phyloP scores from a whole-genome alignment of 37 sponge, comb jelly and placozoan species.

The Tethya wilhelma region DNA sequence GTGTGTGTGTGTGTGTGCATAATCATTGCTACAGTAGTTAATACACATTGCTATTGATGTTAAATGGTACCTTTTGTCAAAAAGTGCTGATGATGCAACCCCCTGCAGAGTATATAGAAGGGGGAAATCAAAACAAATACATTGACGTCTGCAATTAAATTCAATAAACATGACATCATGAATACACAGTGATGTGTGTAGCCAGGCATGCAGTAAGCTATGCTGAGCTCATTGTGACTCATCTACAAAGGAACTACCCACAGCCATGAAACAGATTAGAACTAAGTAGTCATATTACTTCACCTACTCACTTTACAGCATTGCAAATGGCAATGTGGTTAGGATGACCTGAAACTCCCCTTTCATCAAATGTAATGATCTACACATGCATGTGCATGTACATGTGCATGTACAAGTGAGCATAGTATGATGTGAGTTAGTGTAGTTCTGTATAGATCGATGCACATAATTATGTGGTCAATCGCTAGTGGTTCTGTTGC shows the following conservation, averaged over 20 bases:
- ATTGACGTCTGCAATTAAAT: not conserved
- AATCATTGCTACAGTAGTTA: too few species aligned
- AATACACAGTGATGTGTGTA: too few species aligned
- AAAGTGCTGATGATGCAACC: not conserved
- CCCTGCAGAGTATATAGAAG: slow-evolving; percentile 1
- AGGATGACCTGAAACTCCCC: slow-evolving; percentile 90
- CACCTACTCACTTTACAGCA: slow-evolving; percentile 69
- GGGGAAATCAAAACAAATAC: not conserved
- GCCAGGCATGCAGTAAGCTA: too few species aligned
- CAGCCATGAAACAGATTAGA: too few species aligned
- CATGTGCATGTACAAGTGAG: not conserved
- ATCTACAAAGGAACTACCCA: too few species aligned
- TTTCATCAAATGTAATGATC: slow-evolving; percentile 91
- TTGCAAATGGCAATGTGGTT: slow-evolving; percentile 80
- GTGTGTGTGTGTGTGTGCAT: not conserved
- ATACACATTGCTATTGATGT: too few species aligned
- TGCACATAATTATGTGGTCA: not conserved
- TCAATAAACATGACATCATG: too few species aligned
- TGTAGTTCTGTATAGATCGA: not conserved
- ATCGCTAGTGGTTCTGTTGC: not conserved
- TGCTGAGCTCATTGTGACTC: too few species aligned
- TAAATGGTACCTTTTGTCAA: not conserved
- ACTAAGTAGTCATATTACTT: too few species aligned
- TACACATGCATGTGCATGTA: not conserved
- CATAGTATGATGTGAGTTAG: not conserved